Conservation (phyloP, 2,113 vertebrate genomes). For the Caranx melampygus region DNA sequence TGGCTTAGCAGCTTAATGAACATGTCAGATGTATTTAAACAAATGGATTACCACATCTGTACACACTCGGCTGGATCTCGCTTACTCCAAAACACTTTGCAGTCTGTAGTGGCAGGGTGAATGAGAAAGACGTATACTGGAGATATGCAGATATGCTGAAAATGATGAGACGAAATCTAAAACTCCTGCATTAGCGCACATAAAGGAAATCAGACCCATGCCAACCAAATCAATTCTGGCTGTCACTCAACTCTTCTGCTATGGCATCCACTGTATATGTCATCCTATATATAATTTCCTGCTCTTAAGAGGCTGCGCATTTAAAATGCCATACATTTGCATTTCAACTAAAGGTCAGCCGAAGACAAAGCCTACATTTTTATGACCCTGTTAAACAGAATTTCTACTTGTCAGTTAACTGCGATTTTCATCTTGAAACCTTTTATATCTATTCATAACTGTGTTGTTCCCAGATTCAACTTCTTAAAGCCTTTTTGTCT, state of each 20-base stretch:
- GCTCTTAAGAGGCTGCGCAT: not conserved
- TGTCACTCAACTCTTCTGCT: conserved; percentile 23
- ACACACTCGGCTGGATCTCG: conserved; percentile 65
- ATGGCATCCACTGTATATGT: not conserved
- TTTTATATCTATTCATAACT: conserved; percentile 4
- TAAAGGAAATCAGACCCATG: conserved; percentile 14
- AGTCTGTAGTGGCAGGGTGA: conserved; percentile 26
- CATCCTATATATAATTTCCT: conserved; percentile 1
- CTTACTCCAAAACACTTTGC: conserved; percentile 43
- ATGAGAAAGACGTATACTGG: conserved; percentile 16
- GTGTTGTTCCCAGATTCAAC: conserved; percentile 31
- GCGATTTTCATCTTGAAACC: conserved; percentile 9
- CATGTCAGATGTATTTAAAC: conserved; percentile 81
- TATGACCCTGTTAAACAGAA: not conserved
- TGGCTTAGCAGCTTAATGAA: conserved; percentile 80
- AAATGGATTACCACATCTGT: conserved; percentile 79
- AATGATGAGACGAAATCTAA: conserved; percentile 1
- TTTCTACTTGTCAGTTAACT: not conserved
- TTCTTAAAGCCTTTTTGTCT: conserved; percentile 38
- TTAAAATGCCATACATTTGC: conserved; percentile 31
- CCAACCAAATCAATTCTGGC: conserved; percentile 8
- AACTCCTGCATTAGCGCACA: conserved; percentile 16
- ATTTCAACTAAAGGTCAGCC: conserved; percentile 21
- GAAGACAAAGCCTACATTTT: not conserved
- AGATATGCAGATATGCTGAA: conserved; percentile 19